phyloP scores from a whole-genome alignment of 2,888 invertebrate species.

The Microctonus aethiopoides region DNA sequence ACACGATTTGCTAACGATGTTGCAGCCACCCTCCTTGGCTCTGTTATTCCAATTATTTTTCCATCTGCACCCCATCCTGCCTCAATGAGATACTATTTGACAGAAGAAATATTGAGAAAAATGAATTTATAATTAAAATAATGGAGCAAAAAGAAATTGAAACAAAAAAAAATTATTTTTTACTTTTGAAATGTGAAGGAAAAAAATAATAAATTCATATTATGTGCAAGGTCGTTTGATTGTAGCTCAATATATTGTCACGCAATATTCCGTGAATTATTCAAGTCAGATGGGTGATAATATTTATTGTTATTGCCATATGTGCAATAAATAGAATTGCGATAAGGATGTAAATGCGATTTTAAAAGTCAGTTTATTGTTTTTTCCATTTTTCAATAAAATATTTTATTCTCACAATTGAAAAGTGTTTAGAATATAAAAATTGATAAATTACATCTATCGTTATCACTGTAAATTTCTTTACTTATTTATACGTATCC shows the following conservation, averaged over 20 bases:
- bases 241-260: neutral
- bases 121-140: slow-evolving; percentile 2
- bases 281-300: neutral
- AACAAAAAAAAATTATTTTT: neutral
- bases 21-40: slow-evolving; percentile 92
- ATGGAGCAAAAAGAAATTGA: slow-evolving; percentile 32
- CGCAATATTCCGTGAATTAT: neutral
- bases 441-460: neutral
- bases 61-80: slow-evolving; percentile 85
- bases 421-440: neutral
- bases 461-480: too few species aligned
- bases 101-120: neutral
- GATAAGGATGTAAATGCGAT: neutral
- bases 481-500: neutral
- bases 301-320: neutral
- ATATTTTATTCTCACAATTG: neutral
- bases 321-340: neutral
- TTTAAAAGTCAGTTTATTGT: neutral
- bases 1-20: slow-evolving; percentile 89
- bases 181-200: too few species aligned
- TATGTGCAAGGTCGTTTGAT: neutral
- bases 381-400: neutral
- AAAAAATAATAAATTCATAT: neutral
- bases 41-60: slow-evolving; percentile 85
- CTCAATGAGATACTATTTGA: slow-evolving; percentile 85